These are phyloP conservation scores for Austrolebias charrua DNA, from an alignment of 2,797 vertebrate genomes.

Conservation along the genomic window DNA sequence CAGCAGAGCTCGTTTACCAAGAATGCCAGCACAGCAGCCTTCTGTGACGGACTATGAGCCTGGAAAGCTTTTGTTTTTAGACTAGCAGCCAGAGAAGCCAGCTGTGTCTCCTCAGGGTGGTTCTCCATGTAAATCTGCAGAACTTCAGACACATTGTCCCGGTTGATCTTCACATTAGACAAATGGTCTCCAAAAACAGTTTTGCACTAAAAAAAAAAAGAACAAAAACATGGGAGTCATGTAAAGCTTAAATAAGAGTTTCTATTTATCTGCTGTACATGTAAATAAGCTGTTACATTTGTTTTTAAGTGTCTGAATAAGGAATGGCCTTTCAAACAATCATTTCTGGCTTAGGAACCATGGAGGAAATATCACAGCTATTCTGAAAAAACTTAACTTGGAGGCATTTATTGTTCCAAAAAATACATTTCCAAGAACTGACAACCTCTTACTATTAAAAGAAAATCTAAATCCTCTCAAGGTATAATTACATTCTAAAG, in stretches of 20 bases:
- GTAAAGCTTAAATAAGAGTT: not conserved
- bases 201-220: constrained; percentile 79
- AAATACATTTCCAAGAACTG: not conserved
- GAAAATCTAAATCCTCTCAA: constrained; percentile 24
- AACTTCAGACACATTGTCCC: constrained; percentile 94
- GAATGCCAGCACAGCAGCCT: constrained; percentile 89
- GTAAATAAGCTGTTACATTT: no score
- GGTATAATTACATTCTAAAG: constrained; percentile 29
- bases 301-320: no score
- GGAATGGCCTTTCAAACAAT: constrained; percentile 12
- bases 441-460: constrained; percentile 18
- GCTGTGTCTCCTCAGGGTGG: constrained; percentile 81
- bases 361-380: no score
- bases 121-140: constrained; percentile 94
- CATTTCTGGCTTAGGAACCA: constrained; percentile 4
- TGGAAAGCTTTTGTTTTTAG: constrained; percentile 94
- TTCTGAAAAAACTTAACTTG: not conserved
- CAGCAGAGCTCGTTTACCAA: constrained; percentile 94
- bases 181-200: constrained; percentile 91
- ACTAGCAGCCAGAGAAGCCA: constrained; percentile 85
- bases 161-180: constrained; percentile 87
- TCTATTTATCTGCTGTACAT: constrained; percentile 13
- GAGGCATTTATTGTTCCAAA: not conserved
- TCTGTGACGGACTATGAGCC: constrained; percentile 89
- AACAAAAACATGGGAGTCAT: not conserved